These are phyloP conservation scores for Halcyon chelicuti DNA, from an alignment of 2,797 vertebrate genomes.

Conservation along the genomic window DNA sequence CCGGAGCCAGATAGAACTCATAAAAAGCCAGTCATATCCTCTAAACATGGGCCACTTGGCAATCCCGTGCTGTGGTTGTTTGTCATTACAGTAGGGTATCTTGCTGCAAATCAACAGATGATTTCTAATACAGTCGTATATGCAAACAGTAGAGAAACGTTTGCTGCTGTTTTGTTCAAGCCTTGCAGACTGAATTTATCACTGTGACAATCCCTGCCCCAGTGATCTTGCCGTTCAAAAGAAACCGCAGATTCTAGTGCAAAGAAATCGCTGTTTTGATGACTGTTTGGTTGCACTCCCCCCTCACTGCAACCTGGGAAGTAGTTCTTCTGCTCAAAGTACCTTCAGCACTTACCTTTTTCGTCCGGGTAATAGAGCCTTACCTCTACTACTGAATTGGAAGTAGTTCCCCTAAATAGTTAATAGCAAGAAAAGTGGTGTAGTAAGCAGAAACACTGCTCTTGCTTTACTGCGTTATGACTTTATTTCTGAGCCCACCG, in stretches of 20 bases:
- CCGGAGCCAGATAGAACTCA: not conserved
- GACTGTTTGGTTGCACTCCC: not conserved
- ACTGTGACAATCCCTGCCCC: not conserved
- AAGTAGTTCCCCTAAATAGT: not conserved
- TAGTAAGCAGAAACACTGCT: not conserved
- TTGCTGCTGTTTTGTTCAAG: not conserved
- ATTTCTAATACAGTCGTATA: not conserved
- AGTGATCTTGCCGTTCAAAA: not conserved
- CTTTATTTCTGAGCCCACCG: not conserved
- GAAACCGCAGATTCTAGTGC: not conserved
- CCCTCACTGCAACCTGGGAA: rapidly evolving
- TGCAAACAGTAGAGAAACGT: not conserved
- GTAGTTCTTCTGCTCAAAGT: not conserved
- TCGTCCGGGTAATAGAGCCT: not conserved
- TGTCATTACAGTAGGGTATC: not conserved
- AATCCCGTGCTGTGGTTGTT: not conserved
- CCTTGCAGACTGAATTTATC: not conserved
- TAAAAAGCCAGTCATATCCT: conserved; percentile 18
- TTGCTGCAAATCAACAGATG: not conserved
- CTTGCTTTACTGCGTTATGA: not conserved
- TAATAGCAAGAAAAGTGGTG: not conserved
- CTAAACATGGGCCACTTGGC: not conserved
- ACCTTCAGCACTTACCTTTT: not conserved
- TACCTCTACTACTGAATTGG: not conserved
- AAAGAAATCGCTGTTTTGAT: not conserved